phyloP scores from a whole-genome alignment of 2,113 vertebrate species.

The Coturnix japonica region DNA sequence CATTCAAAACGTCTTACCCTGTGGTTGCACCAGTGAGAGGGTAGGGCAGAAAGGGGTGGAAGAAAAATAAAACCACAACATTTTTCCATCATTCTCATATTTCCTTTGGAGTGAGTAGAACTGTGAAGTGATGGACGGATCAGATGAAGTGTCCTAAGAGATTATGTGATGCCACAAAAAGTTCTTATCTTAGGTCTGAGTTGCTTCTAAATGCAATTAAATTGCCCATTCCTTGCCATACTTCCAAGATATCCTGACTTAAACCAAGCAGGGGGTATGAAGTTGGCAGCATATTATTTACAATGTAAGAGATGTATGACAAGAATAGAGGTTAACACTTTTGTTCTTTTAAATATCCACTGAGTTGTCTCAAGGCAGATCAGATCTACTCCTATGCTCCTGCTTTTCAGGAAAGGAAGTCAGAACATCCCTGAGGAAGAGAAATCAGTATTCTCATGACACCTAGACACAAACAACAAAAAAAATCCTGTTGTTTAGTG shows the following conservation, averaged over 20 bases:
- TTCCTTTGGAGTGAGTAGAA: neutral
- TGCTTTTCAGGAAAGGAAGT: constrained; percentile 44
- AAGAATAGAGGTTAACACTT: neutral
- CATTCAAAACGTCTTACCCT: neutral
- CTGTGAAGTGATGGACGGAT: neutral
- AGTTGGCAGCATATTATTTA: neutral
- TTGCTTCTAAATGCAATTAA: neutral
- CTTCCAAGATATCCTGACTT: neutral
- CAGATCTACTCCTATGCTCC: neutral
- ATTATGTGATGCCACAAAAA: neutral
- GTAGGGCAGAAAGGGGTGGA: neutral
- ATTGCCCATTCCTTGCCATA: neutral
- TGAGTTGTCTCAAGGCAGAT: neutral
- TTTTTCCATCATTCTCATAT: neutral
- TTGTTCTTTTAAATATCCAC: neutral
- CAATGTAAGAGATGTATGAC: neutral
- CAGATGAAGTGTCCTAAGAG: neutral
- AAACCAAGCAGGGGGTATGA: neutral
- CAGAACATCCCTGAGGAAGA: constrained; percentile 27
- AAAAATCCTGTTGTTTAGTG: constrained; percentile 3
- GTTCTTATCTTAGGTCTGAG: neutral
- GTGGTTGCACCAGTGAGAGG: neutral
- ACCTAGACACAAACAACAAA: constrained; percentile 46
- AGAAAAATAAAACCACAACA: neutral
- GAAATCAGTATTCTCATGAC: constrained; percentile 40